Conservation (phyloP, 1,140 invertebrate genomes). For the Pogonomyrmex barbatus region DNA sequence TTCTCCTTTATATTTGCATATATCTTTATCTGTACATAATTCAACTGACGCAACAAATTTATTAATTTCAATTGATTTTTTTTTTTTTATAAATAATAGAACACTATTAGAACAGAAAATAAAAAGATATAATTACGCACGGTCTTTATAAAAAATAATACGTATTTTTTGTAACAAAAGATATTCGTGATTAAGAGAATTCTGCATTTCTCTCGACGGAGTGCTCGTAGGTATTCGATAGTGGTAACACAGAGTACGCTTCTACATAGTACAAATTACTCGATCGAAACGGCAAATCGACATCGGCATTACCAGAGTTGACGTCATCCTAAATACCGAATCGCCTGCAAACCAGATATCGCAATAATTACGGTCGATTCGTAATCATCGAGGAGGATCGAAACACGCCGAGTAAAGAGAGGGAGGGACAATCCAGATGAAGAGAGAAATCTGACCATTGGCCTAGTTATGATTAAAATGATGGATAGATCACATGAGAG, state of each 20-base stretch:
- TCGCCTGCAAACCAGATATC: conserved; percentile 61
- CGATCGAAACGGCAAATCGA: conserved; percentile 36
- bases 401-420: conserved; percentile 39
- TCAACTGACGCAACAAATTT: not conserved
- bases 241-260: conserved; percentile 7
- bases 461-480: conserved; percentile 44
- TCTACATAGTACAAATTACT: conserved; percentile 40
- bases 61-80: not conserved
- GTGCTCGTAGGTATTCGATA: not conserved
- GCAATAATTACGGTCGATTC: conserved; percentile 71
- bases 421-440: conserved; percentile 38
- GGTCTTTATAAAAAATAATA: not conserved
- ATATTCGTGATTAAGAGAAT: not conserved
- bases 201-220: not conserved
- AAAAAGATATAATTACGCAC: not conserved
- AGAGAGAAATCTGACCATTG: conserved; percentile 57
- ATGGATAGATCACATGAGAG: not conserved
- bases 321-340: conserved; percentile 65
- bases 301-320: conserved; percentile 49
- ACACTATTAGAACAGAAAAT: not conserved
- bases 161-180: not conserved
- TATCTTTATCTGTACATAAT: too few species aligned
- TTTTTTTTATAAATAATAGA: not conserved
- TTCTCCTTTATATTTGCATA: too few species aligned
- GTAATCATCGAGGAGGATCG: conserved; percentile 61